Evolutionary conservation across 2,797 vertebrate genomes (phyloP), one percentile per base, ranked within the genome.

Genomic region (Gallinago nigripennis): DNA sequence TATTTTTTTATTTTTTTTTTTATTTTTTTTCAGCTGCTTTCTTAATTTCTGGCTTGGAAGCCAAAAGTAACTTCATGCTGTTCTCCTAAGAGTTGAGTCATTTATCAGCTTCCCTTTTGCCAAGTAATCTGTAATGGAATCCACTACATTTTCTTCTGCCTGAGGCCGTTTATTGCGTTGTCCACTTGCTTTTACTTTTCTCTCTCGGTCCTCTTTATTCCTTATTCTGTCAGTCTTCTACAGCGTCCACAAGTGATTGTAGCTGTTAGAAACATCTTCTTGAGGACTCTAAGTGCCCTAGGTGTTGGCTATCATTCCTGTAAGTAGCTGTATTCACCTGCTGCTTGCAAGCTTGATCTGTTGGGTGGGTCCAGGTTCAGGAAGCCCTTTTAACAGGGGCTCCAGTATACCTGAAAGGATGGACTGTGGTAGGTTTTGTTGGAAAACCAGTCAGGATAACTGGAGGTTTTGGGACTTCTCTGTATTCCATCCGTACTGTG

Each of bases 21-120:
- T 37, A 37, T 54, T 73, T 95, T 92, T 56, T 94, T 92, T 93
- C 48, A 89, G 12, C 88, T 92, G 60, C 77, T 85, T 94, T 92
- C 77, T 80, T 86, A 64, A 90, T 92, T 90, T 95, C 61, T 93
- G 73, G 72, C 70, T 86, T 94, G 87, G 85, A 96, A 94, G 73
- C 80, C 63, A 70, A 41, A 88, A 91, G 89, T 76, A 85, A 73
- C 53, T 91, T 92, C 57, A 54, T 89, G 48, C 45, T 73, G n/a
- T 73, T 95, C 85, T 92, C 41, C 39, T 60, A 80, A 87, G 41
- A 93, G 58, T 64, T 92, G 90, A 93, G 83, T 90, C 66, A 91
- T 91, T 93, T 90, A 84, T 90, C 88, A 57, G 45, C 48, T 82
- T 53, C 70, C 88, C 37, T 53, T 82, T 84, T 92, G 88, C 86